Evolutionary conservation across 2,113 vertebrate genomes (phyloP).

Genomic region (Albula goreensis): DNA sequence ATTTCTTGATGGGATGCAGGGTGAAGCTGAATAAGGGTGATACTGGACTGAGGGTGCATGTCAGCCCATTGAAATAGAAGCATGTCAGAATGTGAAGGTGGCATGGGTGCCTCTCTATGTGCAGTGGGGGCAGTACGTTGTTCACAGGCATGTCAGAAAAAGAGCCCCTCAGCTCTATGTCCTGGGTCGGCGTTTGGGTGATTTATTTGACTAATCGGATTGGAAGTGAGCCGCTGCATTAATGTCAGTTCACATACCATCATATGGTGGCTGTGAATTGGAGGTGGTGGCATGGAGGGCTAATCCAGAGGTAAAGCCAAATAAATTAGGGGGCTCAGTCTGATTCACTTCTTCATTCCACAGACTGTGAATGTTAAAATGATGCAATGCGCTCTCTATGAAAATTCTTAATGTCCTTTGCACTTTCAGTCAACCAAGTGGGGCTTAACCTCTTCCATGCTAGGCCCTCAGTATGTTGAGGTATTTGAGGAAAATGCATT

Average conservation of each 20-base stretch:
- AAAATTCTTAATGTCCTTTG: too few species aligned
- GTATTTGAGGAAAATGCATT: neutral
- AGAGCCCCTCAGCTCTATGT: slow-evolving; percentile 72
- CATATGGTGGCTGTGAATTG: slow-evolving; percentile 63
- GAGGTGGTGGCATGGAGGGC: slow-evolving; percentile 70
- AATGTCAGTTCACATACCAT: slow-evolving; percentile 82
- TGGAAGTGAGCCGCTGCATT: slow-evolving; percentile 76
- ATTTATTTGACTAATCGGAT: slow-evolving; percentile 75
- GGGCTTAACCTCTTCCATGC: neutral
- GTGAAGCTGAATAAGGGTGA: slow-evolving; percentile 82
- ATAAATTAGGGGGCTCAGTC: slow-evolving; percentile 78
- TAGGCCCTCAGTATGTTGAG: neutral
- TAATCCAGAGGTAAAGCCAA: slow-evolving; percentile 82
- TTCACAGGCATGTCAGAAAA: slow-evolving; percentile 60
- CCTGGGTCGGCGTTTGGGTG: slow-evolving; percentile 74
- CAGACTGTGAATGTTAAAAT: slow-evolving; percentile 59
- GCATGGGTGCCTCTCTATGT: slow-evolving; percentile 66
- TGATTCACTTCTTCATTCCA: slow-evolving; percentile 78
- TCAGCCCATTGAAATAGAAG: slow-evolving; percentile 72
- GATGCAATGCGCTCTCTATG: neutral
- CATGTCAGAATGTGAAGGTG: slow-evolving; percentile 64
- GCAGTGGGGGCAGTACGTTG: slow-evolving; percentile 68
- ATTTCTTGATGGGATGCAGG: slow-evolving; percentile 75
- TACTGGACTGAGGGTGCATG: slow-evolving; percentile 63
- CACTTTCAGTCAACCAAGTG: neutral